Percentiles rank a stretch among this genome's conserved stretches.
phyloP scores from a whole-genome alignment of 2,113 vertebrate genomes.

The Xyrauchen texanus region DNA sequence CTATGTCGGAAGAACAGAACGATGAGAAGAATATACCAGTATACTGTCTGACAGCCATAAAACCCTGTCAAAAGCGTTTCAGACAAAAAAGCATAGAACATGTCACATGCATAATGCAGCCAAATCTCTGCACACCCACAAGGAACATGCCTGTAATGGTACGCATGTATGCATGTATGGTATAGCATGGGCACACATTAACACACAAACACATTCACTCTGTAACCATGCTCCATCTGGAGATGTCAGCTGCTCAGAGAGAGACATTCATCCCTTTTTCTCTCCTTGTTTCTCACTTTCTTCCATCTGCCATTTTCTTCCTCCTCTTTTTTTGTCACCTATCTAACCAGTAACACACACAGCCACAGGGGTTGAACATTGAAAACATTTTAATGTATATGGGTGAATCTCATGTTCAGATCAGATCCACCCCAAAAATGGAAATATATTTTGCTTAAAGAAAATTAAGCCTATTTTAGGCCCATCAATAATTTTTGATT shows the following conservation, averaged over 20 bases:
- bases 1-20: neutral
- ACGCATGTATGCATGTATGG: conserved; percentile 13
- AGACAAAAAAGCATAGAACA: conserved; percentile 14
- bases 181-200: neutral
- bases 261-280: neutral
- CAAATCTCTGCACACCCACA: neutral
- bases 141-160: neutral
- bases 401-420: too few species aligned
- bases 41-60: conserved; percentile 10
- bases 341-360: neutral
- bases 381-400: too few species aligned
- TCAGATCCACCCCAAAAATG: too few species aligned
- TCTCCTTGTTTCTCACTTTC: conserved; percentile 3
- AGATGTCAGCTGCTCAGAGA: conserved; percentile 37
- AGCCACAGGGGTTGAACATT: too few species aligned
- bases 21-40: neutral
- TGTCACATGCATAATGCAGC: conserved; percentile 32
- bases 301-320: conserved; percentile 60
- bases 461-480: too few species aligned
- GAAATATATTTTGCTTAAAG: too few species aligned
- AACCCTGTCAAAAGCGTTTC: conserved; percentile 22
- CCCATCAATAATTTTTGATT: too few species aligned
- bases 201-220: conserved; percentile 16
- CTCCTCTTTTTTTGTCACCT: conserved; percentile 1
- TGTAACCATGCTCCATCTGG: conserved; percentile 37